Percentiles rank a stretch among this genome's conserved stretches.
phyloP scores from a whole-genome alignment of 2,113 vertebrate genomes.

The Passer domesticus region DNA sequence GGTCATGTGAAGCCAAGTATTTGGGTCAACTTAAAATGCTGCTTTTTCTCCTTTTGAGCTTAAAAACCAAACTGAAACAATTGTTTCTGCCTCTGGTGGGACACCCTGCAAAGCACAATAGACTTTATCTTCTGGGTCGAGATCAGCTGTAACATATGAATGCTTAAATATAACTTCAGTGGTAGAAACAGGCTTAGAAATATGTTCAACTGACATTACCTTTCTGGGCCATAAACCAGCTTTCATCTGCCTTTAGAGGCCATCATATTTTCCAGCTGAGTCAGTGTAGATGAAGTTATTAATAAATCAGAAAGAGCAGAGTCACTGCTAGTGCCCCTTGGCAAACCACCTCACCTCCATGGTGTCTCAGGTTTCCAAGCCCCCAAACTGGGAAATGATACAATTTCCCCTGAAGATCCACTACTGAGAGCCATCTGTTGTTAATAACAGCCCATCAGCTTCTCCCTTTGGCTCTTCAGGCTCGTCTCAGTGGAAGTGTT shows the following conservation, averaged over 20 bases:
- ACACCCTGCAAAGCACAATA: neutral
- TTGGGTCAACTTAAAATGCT: constrained; percentile 18
- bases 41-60: neutral
- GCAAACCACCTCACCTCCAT: neutral
- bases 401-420: neutral
- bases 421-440: neutral
- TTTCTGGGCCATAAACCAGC: neutral
- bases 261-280: constrained; percentile 24
- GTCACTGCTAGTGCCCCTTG: constrained; percentile 20
- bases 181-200: neutral
- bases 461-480: neutral
- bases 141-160: neutral
- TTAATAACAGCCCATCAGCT: neutral
- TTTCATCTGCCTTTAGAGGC: neutral
- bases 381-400: neutral
- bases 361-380: constrained; percentile 22
- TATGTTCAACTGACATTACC: neutral
- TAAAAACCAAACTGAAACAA: neutral
- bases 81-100: neutral
- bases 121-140: neutral
- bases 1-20: neutral
- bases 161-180: neutral
- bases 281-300: neutral
- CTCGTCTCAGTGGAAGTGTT: neutral
- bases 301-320: constrained; percentile 16